Evolutionary conservation across 53 echinoderm and acorn worm species (phyloP), one percentile per base, ranked within the genome.

Genomic region (Arbacia lixula): DNA sequence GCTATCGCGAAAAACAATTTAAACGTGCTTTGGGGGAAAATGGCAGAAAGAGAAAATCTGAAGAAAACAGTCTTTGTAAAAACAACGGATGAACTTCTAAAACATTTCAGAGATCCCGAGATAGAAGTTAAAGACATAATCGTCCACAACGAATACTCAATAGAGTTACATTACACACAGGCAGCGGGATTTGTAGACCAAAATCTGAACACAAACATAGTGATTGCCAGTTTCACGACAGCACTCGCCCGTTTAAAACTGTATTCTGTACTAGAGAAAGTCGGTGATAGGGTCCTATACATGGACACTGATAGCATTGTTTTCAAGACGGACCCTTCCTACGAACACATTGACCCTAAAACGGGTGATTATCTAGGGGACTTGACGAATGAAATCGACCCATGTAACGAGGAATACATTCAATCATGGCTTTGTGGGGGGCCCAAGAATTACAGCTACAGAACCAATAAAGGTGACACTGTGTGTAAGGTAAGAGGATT

Each of bases 241-340:
- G 87, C 87, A 16, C 37, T 54, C 33, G 91, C 76, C 2, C 32
- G 75, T 9, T 63, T 83, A 6, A 88, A 72, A 37, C 43, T 88
- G 2, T 88, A 88, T 16, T 43, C 60, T 31, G 33, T 85, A 0
- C 36, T 85, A 3, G 85, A 84, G 53, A 39, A n/a, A 26, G 40
- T 89, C 36, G 76, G 49, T 1, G 58, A 85, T 11, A 63, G 76
- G 3, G 84, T 68, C 1, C 50, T 85, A 27, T 89, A 89, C 51
- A 53, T 66, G 30, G 89, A 89, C 30, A 89, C 89, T 0, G 89
- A 89, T 54, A 89, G 89, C 42, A 84, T 89, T 9, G 74, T 94
- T 22, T 91, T 87, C 58, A 68, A 66, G 34, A 76, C 60, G 1
- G 63, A 29, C 46, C 72, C 85, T 3, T 56, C 57, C 2, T 60